A percentile compares a stretch with the other conserved stretches of the same genome.
Evolutionary conservation across 2,888 invertebrate species (phyloP).

Genomic region (Ganaspis brasiliensis): DNA sequence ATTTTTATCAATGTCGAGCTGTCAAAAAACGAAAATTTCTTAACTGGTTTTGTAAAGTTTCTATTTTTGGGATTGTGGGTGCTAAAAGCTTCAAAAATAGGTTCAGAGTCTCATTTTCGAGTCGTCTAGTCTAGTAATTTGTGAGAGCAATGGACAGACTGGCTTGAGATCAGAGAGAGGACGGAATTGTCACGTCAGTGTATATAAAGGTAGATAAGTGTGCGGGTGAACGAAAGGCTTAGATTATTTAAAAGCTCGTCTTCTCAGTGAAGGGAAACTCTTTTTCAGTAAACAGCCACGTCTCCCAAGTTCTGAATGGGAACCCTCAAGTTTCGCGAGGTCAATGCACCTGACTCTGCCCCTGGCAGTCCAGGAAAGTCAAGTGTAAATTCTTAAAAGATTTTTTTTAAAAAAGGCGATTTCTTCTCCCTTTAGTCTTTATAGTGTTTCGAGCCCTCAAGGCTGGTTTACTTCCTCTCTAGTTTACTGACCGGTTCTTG

Average conservation of each 20-base stretch:
- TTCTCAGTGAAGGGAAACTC: conserved; percentile 48
- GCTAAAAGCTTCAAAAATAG: conserved; percentile 11
- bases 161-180: neutral
- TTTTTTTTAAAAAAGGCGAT: neutral
- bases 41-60: neutral
- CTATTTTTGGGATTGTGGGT: conserved; percentile 3
- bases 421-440: neutral
- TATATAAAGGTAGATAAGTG: neutral
- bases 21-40: neutral
- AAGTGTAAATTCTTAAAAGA: conserved; percentile 19
- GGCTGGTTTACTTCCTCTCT: conserved; percentile 21
- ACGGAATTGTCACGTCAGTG: neutral
- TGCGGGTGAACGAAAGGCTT: conserved; percentile 23
- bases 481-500: conserved; percentile 8
- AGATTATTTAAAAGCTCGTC: conserved; percentile 50
- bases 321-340: conserved; percentile 51
- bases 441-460: neutral
- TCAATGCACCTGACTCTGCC: conserved; percentile 51
- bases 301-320: conserved; percentile 51
- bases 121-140: conserved; percentile 31
- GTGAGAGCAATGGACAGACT: neutral
- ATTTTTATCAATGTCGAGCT: neutral
- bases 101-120: conserved; percentile 1
- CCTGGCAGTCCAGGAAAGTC: conserved; percentile 30
- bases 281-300: conserved; percentile 50